Conservation (phyloP, 2,113 vertebrate genomes). For the Eudyptes chrysolophus region DNA sequence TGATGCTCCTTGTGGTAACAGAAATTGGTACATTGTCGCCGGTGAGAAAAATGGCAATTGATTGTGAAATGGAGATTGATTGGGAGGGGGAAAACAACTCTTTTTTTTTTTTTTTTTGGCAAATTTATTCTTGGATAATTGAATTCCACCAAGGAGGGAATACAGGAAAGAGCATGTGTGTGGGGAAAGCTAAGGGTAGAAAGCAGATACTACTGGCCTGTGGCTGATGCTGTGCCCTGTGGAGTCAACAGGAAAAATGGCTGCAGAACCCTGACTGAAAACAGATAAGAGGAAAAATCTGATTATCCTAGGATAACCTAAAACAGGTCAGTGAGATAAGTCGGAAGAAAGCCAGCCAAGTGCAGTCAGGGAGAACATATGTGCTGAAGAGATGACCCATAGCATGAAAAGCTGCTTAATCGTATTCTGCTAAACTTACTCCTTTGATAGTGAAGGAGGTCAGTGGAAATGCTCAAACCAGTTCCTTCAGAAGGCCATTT, state of each 20-base stretch:
- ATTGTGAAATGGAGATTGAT: not conserved
- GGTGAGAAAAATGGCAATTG: not conserved
- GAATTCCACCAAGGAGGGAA: not conserved
- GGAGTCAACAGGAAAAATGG: not conserved
- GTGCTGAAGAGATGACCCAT: not conserved
- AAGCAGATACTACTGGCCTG: not conserved
- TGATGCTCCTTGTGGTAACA: not conserved
- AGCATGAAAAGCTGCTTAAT: not conserved
- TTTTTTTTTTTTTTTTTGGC: not conserved
- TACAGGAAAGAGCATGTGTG: not conserved
- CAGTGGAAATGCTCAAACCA: not conserved
- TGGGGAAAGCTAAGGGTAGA: not conserved
- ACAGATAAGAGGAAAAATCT: not conserved
- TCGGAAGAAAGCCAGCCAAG: not conserved
- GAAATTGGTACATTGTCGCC: fast-evolving
- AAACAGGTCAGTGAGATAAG: not conserved
- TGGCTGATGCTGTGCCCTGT: not conserved
- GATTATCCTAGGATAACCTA: not conserved
- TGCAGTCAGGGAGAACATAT: not conserved
- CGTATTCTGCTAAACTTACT: not conserved
- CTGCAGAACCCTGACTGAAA: not conserved
- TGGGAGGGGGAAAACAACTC: not conserved
- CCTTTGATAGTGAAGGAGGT: not conserved
- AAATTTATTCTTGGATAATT: not conserved
- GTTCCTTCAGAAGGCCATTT: not conserved